Evolutionary conservation across 2,888 invertebrate species (phyloP).

Genomic region (Cryptus armator): DNA sequence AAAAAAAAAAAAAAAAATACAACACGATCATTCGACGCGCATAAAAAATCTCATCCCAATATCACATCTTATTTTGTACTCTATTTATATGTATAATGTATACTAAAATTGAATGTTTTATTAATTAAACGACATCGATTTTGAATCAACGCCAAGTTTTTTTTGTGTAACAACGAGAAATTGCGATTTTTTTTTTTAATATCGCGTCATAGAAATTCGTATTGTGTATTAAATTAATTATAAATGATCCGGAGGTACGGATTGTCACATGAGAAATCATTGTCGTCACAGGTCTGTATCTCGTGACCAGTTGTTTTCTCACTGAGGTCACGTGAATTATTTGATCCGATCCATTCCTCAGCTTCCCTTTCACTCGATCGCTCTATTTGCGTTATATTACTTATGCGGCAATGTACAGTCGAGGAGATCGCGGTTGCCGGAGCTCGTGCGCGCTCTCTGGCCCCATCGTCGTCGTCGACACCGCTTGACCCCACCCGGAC

Average conservation of each 20-base stretch:
- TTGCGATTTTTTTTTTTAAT: background rate
- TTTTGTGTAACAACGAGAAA: conserved; percentile 5
- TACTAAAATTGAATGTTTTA: conserved; percentile 65
- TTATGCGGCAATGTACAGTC: background rate
- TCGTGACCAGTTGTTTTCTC: background rate
- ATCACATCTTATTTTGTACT: conserved; percentile 82
- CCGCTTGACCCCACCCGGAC: conserved; percentile 67
- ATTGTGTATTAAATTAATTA: conserved; percentile 16
- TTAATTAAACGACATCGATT: conserved; percentile 66
- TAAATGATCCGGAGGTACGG: conserved; percentile 11
- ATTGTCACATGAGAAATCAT: conserved; percentile 18
- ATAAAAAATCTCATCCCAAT: conserved; percentile 73
- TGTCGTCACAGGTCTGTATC: conserved; percentile 20
- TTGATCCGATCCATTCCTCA: conserved; percentile 2
- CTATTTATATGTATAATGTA: conserved; percentile 81
- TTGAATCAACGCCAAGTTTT: conserved; percentile 58
- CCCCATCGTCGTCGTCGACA: conserved; percentile 58
- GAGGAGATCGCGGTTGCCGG: conserved; percentile 39
- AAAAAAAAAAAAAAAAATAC: conserved; percentile 66
- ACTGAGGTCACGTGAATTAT: conserved; percentile 28
- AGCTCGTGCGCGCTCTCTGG: conserved; percentile 53
- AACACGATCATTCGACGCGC: conserved; percentile 59
- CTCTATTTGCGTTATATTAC: conserved; percentile 5
- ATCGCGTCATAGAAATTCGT: background rate
- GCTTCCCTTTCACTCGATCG: conserved; percentile 22